A percentile compares a stretch with the other conserved stretches of the same genome.
Conservation (phyloP, 1,140 invertebrate species). For the Sinonovacula constricta region DNA sequence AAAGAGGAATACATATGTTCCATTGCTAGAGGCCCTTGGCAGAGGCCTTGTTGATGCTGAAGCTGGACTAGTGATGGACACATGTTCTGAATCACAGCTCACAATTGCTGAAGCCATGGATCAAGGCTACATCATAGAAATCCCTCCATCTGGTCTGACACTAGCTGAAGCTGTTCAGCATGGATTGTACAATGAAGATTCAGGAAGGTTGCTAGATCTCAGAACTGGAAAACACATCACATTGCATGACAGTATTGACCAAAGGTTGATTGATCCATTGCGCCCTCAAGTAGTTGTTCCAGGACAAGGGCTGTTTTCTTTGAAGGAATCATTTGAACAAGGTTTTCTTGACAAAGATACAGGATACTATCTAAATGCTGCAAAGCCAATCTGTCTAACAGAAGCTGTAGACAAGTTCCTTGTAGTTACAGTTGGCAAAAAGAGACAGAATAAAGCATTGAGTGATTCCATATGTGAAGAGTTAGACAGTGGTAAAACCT, state of each 20-base stretch:
- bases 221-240: slow-evolving; percentile 31
- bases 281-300: slow-evolving; percentile 45
- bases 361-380: slow-evolving; percentile 51
- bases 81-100: slow-evolving; percentile 86
- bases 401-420: slow-evolving; percentile 45
- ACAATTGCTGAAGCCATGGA: slow-evolving; percentile 74
- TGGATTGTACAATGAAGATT: slow-evolving; percentile 58
- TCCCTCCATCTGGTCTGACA: slow-evolving; percentile 55
- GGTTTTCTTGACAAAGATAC: slow-evolving; percentile 45
- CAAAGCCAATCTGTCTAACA: slow-evolving; percentile 11
- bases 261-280: slow-evolving; percentile 37
- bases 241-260: slow-evolving; percentile 39
- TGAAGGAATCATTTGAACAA: slow-evolving; percentile 33
- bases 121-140: slow-evolving; percentile 79
- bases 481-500: slow-evolving; percentile 71
- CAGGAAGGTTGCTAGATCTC: slow-evolving; percentile 40
- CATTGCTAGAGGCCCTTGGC: slow-evolving; percentile 90
- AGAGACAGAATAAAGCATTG: slow-evolving; percentile 41
- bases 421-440: slow-evolving; percentile 49
- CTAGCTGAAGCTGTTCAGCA: slow-evolving; percentile 64
- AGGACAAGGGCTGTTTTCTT: slow-evolving; percentile 29
- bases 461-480: slow-evolving; percentile 47
- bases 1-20: slow-evolving; percentile 79
- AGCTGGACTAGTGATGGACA: slow-evolving; percentile 85
- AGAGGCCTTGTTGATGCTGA: slow-evolving; percentile 89